These are phyloP conservation scores for Scaptomyza reducta DNA, from an alignment of 2,888 invertebrate species.

Conservation along the genomic window DNA sequence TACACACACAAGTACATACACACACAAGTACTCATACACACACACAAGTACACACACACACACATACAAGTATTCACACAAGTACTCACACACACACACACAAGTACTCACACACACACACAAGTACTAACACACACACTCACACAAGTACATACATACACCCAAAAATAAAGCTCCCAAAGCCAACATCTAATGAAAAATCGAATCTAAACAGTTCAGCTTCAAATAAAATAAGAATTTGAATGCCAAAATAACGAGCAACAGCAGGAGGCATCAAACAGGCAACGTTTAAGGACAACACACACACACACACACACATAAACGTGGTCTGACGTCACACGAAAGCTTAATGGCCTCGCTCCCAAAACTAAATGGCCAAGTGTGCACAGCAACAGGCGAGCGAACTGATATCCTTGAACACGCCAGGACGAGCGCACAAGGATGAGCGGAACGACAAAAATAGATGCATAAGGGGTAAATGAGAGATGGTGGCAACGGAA, in stretches of 20 bases:
- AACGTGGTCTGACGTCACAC: constrained; percentile 44
- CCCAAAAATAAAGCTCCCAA: background rate
- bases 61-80: too few relatives aligned
- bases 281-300: constrained; percentile 36
- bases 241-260: constrained; percentile 22
- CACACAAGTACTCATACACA: too few relatives aligned
- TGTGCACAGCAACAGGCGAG: constrained; percentile 39
- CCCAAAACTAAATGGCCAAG: constrained; percentile 1
- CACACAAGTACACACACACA: background rate
- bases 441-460: background rate
- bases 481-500: background rate
- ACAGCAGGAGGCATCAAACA: constrained; percentile 1
- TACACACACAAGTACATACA: background rate
- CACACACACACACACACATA: constrained; percentile 10
- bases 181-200: too few relatives aligned
- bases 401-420: constrained; percentile 45
- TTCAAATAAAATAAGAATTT: background rate
- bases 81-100: too few relatives aligned
- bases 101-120: background rate
- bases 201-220: too few relatives aligned
- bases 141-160: background rate
- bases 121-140: too few relatives aligned
- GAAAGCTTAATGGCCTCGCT: constrained; percentile 32
- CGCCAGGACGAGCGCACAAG: constrained; percentile 25
- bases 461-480: constrained; percentile 17